A percentile compares a stretch with the other conserved stretches of the same genome.
phyloP scores from a whole-genome alignment of 2,797 vertebrate species.

The Eulemur coronatus region DNA sequence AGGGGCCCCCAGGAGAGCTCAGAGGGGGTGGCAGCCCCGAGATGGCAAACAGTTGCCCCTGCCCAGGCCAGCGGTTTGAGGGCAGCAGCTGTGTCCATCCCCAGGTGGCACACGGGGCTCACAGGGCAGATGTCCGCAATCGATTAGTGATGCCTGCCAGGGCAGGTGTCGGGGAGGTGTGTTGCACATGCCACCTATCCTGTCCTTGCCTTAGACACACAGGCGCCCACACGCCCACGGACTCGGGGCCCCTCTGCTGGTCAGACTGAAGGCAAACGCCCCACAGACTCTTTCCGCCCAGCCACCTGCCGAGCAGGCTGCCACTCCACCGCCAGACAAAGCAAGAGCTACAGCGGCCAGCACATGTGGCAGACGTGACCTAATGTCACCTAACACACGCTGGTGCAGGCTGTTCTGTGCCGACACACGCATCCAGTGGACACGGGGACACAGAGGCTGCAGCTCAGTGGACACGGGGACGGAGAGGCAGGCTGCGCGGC shows the following conservation, averaged over 20 bases:
- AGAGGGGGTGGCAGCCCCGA: accelerated
- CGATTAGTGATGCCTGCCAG: background rate
- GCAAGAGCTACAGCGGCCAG: background rate
- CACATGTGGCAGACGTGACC: background rate
- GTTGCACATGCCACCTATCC: accelerated
- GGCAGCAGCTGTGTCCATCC: accelerated
- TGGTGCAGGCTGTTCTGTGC: background rate
- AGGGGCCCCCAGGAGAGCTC: accelerated
- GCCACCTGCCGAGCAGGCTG: background rate
- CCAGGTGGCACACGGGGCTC: accelerated
- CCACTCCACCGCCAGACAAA: background rate
- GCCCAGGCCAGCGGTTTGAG: background rate
- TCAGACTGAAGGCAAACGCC: background rate
- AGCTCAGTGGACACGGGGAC: accelerated
- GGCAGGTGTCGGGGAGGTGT: accelerated
- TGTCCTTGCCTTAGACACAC: background rate
- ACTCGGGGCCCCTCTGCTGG: accelerated
- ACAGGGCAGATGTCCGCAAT: background rate
- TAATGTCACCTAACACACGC: too few relatives aligned
- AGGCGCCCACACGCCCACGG: accelerated
- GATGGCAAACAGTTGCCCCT: accelerated
- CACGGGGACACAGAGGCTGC: background rate
- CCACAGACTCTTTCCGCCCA: background rate
- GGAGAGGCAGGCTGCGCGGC: accelerated
- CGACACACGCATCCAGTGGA: background rate